Base-by-base conservation (phyloP, 1,140 invertebrate genomes). In the Amyelois transitella region DNA sequence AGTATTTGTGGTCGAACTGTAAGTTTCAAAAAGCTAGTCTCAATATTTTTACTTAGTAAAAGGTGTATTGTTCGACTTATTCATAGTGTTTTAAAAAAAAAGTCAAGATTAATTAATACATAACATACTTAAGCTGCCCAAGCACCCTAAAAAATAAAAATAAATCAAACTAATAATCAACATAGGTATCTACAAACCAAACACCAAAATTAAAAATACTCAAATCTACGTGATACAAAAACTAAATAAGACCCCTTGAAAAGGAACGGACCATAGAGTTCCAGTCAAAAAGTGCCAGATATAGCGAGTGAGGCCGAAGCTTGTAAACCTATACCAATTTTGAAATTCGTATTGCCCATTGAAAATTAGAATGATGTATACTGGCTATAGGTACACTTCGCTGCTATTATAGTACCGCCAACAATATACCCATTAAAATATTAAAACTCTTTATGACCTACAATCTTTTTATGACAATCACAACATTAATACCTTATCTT, bases 21-120 rank as follows among this genome's bases (percentile, higher is more conserved):
- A n/a, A 48, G 6, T 68, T 60, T 77, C 69, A 84, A 87, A 82
- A 69, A 84, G 81, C 84, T 87, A 87, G 84, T 87, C 84, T 87
- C 84, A 85, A 85, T 66, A 64, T 69, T 70, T 10, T 48, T 21
- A 45, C 4, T 12, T 12, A 48, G 21, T 10, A 48, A 14, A 48
- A 48, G n/a, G 12, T 38, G 6, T 10, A 32, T 32, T 38, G 32
- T 38, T 14, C n/a, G 7, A 32, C 12, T 10, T 14, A 14, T 38
- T 1, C 17, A 14, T 14, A 38, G 32, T 14, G 7, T 38, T 2
- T 38, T 14, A 38, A 38, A 38, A 38, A 14, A 2, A 2, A 38
- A 38, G n/a, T 6, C 32, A 14, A 38, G 17, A 38, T 38, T 2
- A 38, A 38, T 10, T 28, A 28, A 14, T 8, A 14, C n/a, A 38